Base-by-base conservation (phyloP, 1,140 invertebrate species). In the Monochamus saltuarius region DNA sequence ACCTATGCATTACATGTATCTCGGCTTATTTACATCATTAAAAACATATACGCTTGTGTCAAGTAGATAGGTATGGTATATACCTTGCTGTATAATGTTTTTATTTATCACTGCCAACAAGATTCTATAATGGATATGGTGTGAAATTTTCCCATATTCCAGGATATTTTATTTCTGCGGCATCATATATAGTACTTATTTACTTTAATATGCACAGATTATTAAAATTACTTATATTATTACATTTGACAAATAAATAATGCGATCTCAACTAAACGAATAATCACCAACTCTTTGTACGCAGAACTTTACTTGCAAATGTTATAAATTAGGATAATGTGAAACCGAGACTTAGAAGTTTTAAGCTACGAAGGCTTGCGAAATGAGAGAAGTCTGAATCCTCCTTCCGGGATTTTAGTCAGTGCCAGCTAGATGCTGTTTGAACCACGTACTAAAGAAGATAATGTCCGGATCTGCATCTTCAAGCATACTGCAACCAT, bases 381-480 rank as follows among this genome's bases (percentile, higher is more conserved):
- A 49, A 61, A 47, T 62, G 60, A 57, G 56, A 62, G 55, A 56
- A 57, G 45, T 42, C 46, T 39, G 19, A 62, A 42, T 62, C 54
- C 22, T 29, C 22, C 53, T 56, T 56, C 42, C 53, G 53, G 60
- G 60, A 62, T 62, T 62, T 62, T 47, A 56, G 60, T 56, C 46
- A 39, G 43, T 46, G 57, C 57, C 11, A 42, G 38, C 43, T n/a
- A 59, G 57, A 52, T 40, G 42, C 40, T 51, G 38, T 45, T 46
- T 54, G 36, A 40, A 47, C 64, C 61, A 63, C 65, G 65, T 66
- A 57, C 54, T 53, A 63, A 63, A 61, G 54, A 42, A 63, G 61
- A 66, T 66, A 63, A 61, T 59, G 61, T 59, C 64, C 60, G 60
- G 59, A 66, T 66, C 65, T 66, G 55, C 56, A 66, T 66, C 64